phyloP scores from a whole-genome alignment of 2,113 vertebrate species.

The Manacus vitellinus region DNA sequence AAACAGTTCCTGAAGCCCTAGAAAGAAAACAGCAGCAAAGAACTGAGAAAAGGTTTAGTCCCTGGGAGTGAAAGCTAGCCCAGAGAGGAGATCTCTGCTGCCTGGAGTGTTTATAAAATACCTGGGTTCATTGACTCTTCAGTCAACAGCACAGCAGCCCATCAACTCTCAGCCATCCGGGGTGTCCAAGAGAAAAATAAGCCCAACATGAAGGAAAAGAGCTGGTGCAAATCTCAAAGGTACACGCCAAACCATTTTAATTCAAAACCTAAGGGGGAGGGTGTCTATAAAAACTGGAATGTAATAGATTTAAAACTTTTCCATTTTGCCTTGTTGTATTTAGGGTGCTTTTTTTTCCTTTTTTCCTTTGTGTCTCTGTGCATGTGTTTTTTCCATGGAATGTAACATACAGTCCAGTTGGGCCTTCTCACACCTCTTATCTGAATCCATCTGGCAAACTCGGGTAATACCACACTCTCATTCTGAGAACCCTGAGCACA shows the following conservation, averaged over 20 bases:
- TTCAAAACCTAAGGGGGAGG: not conserved
- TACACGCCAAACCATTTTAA: not conserved
- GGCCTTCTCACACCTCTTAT: not conserved
- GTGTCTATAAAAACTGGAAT: not conserved
- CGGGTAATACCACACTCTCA: not conserved
- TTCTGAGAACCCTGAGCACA: not conserved
- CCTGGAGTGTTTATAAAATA: not conserved
- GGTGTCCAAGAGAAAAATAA: not conserved
- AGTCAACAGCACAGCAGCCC: not conserved
- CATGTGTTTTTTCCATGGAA: not conserved
- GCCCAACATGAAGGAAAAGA: not conserved
- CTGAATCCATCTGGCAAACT: not conserved
- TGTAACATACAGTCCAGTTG: not conserved
- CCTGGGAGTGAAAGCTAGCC: not conserved
- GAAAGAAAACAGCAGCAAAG: constrained; percentile 21
- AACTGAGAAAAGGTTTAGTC: not conserved
- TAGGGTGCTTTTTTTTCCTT: fast-evolving
- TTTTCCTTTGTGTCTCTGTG: not conserved
- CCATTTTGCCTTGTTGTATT: not conserved
- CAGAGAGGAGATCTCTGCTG: not conserved
- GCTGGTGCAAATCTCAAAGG: not conserved
- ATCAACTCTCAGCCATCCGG: not conserved
- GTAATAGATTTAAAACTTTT: not conserved
- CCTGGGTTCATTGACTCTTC: not conserved
- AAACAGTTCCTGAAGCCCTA: constrained; percentile 96